Evolutionary conservation across 2,797 vertebrate genomes (phyloP).

Genomic region (Oreonectes daqikongensis): DNA sequence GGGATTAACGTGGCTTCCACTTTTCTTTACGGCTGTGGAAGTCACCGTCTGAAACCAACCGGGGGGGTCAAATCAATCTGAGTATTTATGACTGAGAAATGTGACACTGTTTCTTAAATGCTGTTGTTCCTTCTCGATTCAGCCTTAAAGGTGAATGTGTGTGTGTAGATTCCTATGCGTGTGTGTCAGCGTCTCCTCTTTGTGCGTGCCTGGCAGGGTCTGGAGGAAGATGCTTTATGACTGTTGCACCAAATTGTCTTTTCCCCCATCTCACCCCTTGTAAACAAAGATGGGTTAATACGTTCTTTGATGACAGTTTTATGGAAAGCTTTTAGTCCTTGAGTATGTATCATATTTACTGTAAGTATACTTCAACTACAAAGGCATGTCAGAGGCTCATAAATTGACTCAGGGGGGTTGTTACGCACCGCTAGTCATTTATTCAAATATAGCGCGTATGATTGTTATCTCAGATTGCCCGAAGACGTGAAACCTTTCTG

Average conservation of each 20-base stretch:
- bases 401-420: constrained; percentile 68
- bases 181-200: constrained; percentile 52
- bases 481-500: constrained; percentile 62
- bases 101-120: constrained; percentile 94
- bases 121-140: constrained; percentile 88
- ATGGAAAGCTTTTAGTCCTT: constrained; percentile 85
- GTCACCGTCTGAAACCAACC: constrained; percentile 84
- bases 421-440: constrained; percentile 73
- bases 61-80: constrained; percentile 97
- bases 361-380: constrained; percentile 84
- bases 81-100: constrained; percentile 99
- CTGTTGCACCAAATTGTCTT: constrained; percentile 81
- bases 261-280: constrained; percentile 78
- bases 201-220: constrained; percentile 60
- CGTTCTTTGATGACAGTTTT: constrained; percentile 83
- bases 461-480: constrained; percentile 68
- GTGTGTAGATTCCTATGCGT: constrained; percentile 26
- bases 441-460: constrained; percentile 67
- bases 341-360: constrained; percentile 88
- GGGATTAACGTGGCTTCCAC: constrained; percentile 80
- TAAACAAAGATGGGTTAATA: constrained; percentile 87
- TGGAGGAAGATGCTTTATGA: constrained; percentile 74
- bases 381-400: constrained; percentile 69
- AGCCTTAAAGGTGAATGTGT: constrained; percentile 67
- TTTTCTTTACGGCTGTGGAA: constrained; percentile 89